Evolutionary conservation across 2,113 vertebrate genomes (phyloP), one percentile per base, ranked within the genome.

Genomic region (Ivindomyrus marchei): DNA sequence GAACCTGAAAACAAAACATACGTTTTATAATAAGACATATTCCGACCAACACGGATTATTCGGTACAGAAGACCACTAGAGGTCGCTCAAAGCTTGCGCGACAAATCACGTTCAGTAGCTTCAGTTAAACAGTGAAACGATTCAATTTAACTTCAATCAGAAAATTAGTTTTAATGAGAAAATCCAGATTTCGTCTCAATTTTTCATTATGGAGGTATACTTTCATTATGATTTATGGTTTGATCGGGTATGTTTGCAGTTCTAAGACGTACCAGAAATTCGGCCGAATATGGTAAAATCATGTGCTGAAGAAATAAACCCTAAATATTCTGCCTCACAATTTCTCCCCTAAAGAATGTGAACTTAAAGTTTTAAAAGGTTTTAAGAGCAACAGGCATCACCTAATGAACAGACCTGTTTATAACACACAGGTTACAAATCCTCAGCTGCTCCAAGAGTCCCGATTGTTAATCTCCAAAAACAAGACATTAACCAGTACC

Each of bases 1-100:
- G 15, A 77, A 36, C 13, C 36, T 36, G 13, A 39, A 77, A 77
- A 36, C 70, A 39, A 77, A 39, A 42, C 36, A 21, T 56, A 39
- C 5, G 31, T 39, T 80, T 42, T 42, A 19, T 36, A 77, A 7
- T 77, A 39, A 39, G 31, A 42, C 74, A 42, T 80, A 4, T 19
- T 74, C 13, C 5, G 36, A 42, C 31, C 36, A 80, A 80, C 42
- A 42, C 36, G 15, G 74, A 80, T 50, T 49, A 50, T 50, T 50
- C 6, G 2, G 24, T n/a, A 47, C 24, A 31, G 21, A 85, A n/a
- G 9, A 86, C 62, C 88, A 89, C 88, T 21, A 80, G 88, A 80
- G 88, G 88, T 50, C 88, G 31, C 88, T 70, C 62, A 89, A 80
- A 49, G 45, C 70, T 89, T 89, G 46, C 66, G 47, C 19, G n/a